These are phyloP conservation scores for Protonemura montana DNA, from an alignment of 2,888 invertebrate species.

Conservation along the genomic window DNA sequence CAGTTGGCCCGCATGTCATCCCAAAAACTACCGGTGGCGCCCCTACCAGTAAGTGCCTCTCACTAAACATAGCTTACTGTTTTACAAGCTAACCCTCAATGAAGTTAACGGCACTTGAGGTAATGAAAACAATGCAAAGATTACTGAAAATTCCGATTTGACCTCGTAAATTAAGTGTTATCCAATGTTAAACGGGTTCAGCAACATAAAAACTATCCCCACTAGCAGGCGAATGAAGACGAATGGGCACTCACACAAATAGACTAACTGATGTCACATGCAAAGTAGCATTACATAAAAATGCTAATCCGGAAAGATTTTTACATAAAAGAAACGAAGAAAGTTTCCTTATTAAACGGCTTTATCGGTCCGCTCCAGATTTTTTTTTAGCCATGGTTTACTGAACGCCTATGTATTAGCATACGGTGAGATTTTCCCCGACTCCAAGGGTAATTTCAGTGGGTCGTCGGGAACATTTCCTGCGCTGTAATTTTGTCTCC, in stretches of 20 bases:
- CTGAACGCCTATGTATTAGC: background rate
- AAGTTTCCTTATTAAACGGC: slow-evolving; percentile 7
- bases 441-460: background rate
- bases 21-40: no score
- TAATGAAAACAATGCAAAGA: no score
- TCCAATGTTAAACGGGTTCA: background rate
- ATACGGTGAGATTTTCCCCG: background rate
- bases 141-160: background rate
- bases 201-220: background rate
- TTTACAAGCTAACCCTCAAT: no score
- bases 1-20: no score
- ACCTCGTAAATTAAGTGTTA: background rate
- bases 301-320: background rate
- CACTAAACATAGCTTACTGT: no score
- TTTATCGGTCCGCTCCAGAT: background rate
- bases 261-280: slow-evolving; percentile 7
- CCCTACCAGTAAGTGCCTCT: no score
- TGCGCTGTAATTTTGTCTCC: background rate
- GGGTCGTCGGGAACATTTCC: background rate
- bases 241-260: background rate
- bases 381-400: background rate
- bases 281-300: slow-evolving; percentile 7
- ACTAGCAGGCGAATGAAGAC: background rate
- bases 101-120: no score
- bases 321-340: background rate